Conservation (phyloP, 2,113 vertebrate species). For the Alaudala cheleensis region DNA sequence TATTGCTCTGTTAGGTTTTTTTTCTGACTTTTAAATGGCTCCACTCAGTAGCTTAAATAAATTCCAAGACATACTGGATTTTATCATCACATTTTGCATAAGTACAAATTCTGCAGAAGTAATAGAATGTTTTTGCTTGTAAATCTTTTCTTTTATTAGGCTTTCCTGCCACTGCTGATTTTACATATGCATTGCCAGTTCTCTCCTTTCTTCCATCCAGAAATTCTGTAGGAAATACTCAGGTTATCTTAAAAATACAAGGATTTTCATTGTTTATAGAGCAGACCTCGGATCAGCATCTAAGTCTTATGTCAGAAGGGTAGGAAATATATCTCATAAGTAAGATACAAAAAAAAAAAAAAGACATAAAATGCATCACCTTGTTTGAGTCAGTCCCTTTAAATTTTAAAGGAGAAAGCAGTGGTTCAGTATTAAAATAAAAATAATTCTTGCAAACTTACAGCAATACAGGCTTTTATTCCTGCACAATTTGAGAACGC, state of each 20-base stretch:
- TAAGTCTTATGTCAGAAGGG: background rate
- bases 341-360: background rate
- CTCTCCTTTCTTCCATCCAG: background rate
- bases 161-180: background rate
- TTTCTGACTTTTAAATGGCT: background rate
- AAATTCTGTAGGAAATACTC: background rate
- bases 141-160: background rate
- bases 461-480: background rate
- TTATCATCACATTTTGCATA: background rate
- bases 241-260: background rate
- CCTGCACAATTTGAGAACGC: background rate
- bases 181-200: background rate
- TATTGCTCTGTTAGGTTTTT: background rate
- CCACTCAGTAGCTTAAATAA: background rate
- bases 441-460: background rate
- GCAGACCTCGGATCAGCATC: background rate
- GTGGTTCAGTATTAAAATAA: background rate
- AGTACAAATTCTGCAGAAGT: background rate
- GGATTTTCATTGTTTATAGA: background rate
- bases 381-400: background rate
- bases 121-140: background rate
- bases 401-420: background rate
- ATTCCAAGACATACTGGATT: background rate
- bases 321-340: background rate
- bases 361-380: background rate